Conservation (phyloP, 2,113 vertebrate species). For the Gasterosteus nipponicus region DNA sequence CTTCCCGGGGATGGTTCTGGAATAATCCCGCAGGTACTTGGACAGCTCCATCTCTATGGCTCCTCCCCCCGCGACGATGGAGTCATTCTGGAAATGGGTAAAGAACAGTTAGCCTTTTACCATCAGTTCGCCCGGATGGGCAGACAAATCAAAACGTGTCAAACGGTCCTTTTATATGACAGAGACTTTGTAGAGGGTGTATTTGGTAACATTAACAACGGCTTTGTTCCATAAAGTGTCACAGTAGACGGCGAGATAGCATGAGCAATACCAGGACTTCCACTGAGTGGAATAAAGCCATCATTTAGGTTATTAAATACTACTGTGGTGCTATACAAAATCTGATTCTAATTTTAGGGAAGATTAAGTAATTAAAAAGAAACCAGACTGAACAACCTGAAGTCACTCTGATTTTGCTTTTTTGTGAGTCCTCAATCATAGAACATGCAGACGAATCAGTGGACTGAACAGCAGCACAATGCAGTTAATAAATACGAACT, state of each 20-base stretch:
- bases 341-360: neutral
- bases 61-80: conserved; percentile 92
- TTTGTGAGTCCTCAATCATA: neutral
- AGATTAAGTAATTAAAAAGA: neutral
- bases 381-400: neutral
- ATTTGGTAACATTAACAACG: neutral
- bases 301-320: neutral
- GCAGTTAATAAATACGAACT: neutral
- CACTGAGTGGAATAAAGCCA: neutral
- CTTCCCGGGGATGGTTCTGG: conserved; percentile 96
- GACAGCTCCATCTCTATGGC: conserved; percentile 99
- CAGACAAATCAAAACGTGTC: neutral
- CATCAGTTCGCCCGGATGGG: neutral
- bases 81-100: conserved; percentile 87
- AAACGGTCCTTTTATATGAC: neutral
- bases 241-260: neutral
- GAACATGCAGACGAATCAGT: neutral
- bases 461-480: neutral
- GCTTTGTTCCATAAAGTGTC: neutral
- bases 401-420: no score
- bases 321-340: no score
- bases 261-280: neutral
- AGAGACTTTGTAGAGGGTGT: neutral
- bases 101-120: neutral
- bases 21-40: conserved; percentile 93